Evolutionary conservation across 2,888 invertebrate genomes (phyloP), one percentile per base, ranked within the genome.

Genomic region (Metopia argyrocephala): DNA sequence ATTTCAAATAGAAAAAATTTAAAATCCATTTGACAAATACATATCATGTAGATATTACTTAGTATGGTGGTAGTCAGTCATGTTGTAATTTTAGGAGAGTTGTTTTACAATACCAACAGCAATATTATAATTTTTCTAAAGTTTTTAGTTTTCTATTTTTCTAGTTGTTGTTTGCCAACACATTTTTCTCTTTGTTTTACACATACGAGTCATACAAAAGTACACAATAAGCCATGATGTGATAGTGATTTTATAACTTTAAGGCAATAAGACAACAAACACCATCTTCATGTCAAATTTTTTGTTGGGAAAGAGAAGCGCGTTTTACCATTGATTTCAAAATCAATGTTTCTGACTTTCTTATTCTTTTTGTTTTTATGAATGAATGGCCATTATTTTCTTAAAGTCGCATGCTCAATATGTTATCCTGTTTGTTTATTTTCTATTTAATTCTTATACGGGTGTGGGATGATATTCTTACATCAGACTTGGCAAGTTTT

Each of bases 101-200:
- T 61, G 52, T 18, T 48, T 20, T n/a, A 25, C 23, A 25, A 12
- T 45, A 46, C 6, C 6, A 61, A 23, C 7, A 45, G 18, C 23
- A 25, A 62, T 18, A 62, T 38, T 38, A 12, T 31, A 12, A 7
- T 38, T 38, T 38, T 61, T 61, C 2, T 61, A 61, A 61, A 61
- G 31, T 38, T 61, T 61, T n/a, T 5, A 38, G 31, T 45, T 45
- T n/a, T n/a, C n/a, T n/a, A n/a, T n/a, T 57, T 28, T 21, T 31
- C 6, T 15, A 45, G 23, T 31, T 23, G 21, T 38, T 15, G 38
- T 1, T 15, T 12, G 4, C 12, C 7, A 31, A 12, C 31, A 31
- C 31, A 31, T 31, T 31, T 3, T 12, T 31, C 12, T 31, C 7
- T 31, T 2, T 12, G 9, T 9, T 12, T 12, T 12, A 0, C 12